Evolutionary conservation across 2,113 vertebrate species (phyloP).

Genomic region (Syngnathus typhle): DNA sequence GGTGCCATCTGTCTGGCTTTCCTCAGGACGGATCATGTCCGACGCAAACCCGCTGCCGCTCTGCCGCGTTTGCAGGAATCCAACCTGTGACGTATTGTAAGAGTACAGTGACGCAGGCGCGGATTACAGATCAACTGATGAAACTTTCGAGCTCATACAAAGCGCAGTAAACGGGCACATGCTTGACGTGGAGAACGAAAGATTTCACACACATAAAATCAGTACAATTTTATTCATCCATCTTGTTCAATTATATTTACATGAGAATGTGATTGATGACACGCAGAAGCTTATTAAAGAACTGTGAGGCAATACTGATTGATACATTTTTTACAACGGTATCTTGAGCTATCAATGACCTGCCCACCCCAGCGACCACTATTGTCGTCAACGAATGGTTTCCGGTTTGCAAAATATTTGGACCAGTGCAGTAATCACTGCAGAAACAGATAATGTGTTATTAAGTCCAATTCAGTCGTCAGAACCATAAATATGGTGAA

Average conservation of each 20-base stretch:
- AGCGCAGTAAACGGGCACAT: background rate
- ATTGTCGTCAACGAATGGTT: too few species aligned
- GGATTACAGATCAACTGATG: constrained; percentile 32
- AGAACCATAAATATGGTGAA: background rate
- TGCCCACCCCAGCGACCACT: too few species aligned
- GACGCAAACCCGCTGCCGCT: constrained; percentile 17
- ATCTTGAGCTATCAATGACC: too few species aligned
- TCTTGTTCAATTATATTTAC: background rate
- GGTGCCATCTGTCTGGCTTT: constrained; percentile 52
- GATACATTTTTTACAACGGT: background rate
- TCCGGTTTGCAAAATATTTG: background rate
- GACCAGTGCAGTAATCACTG: constrained; percentile 1
- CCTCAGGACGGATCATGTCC: constrained; percentile 31
- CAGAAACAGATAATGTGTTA: background rate
- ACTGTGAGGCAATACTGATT: background rate
- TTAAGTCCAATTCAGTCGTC: background rate
- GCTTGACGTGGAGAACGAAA: too few species aligned
- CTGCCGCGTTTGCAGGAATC: constrained; percentile 12
- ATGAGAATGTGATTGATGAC: background rate
- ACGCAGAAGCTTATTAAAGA: background rate
- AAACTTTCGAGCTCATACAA: constrained; percentile 14
- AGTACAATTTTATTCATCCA: background rate
- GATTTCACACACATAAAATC: background rate
- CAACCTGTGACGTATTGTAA: constrained; percentile 27
- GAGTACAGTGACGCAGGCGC: constrained; percentile 26